phyloP scores from a whole-genome alignment of 2,113 vertebrate genomes.

The Delphinapterus leucas region DNA sequence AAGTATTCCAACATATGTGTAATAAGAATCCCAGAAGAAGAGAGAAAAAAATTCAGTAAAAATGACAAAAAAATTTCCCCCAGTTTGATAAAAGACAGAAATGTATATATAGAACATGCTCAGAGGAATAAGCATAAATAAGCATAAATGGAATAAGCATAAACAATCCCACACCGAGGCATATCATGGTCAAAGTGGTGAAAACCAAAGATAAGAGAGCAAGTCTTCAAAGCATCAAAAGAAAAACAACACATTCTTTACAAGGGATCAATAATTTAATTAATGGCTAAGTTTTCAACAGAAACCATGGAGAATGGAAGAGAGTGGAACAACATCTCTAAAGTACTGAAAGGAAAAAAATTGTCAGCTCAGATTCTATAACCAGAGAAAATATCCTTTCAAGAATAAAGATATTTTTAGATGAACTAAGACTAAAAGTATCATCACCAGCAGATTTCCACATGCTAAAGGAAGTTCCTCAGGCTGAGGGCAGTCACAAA shows the following conservation, averaged over 20 bases:
- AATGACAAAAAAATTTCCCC: not conserved
- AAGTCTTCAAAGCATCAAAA: not conserved
- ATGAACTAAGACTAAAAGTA: not conserved
- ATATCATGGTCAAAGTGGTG: not conserved
- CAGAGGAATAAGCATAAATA: not conserved
- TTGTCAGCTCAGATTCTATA: not conserved
- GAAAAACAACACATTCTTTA: not conserved
- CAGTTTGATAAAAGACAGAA: not conserved
- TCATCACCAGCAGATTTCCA: not conserved
- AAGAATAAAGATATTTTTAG: conserved; percentile 24
- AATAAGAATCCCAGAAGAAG: not conserved
- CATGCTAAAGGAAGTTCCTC: not conserved
- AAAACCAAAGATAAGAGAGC: not conserved
- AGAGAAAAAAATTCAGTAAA: not conserved
- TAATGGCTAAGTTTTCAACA: not conserved
- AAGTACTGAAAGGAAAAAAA: not conserved
- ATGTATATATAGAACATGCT: not conserved
- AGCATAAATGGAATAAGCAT: not conserved
- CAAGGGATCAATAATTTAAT: not conserved
- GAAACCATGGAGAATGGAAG: not conserved
- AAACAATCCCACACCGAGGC: not conserved
- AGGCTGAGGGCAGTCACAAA: not conserved
- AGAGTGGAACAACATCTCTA: not conserved
- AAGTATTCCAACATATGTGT: not conserved
- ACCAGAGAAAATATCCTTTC: not conserved